Base-by-base conservation (phyloP, 1,140 invertebrate genomes). In the Megathymus violae region DNA sequence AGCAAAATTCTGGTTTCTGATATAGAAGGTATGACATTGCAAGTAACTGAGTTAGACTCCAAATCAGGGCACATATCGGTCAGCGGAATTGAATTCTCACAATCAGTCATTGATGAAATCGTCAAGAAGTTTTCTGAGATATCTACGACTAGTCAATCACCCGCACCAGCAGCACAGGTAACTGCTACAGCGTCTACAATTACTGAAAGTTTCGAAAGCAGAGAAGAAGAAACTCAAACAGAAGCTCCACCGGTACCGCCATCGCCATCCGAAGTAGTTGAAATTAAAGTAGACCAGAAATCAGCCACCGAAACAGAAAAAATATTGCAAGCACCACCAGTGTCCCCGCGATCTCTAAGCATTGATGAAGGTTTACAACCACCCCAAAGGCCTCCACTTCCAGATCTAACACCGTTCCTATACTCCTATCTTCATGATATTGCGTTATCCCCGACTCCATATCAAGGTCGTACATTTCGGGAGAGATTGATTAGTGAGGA, bases 1-100 rank as follows among this genome's bases (percentile, higher is more conserved):
- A 94, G 94, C 34, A 96, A 95, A 80, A 95, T 97, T 47, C 89
- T 94, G 11, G 95, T 96, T 0, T 96, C 95, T 0, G 95, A 96
- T 78, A 94, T 97, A 31, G 95, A 96, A 76, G 94, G 95, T 1
- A 91, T 93, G 34, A 93, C 94, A 3, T 91, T 97, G 64, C 93
- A 94, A 36, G 93, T 95, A 0, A 91, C 93, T n/a, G 94, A 95
- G 85, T 91, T 94, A 72, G 93, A 87, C 71, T 94, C 91, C 38
- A 94, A 93, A 76, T 93, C 92, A 5, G 94, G 94, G 0, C 93
- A 94, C 70, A 87, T 95, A 62, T 92, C 93, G 25, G 91, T 95
- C 3, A 93, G 93, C 69, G 93, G 93, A 46, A 92, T 95, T 34
- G 93, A 95, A 77, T 89, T 95, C 64, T 94, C 94, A 3, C 92